A percentile compares a stretch with the other conserved stretches of the same genome.
phyloP scores from a whole-genome alignment of 1,140 invertebrate species.

The Brachionus paranguensis region DNA sequence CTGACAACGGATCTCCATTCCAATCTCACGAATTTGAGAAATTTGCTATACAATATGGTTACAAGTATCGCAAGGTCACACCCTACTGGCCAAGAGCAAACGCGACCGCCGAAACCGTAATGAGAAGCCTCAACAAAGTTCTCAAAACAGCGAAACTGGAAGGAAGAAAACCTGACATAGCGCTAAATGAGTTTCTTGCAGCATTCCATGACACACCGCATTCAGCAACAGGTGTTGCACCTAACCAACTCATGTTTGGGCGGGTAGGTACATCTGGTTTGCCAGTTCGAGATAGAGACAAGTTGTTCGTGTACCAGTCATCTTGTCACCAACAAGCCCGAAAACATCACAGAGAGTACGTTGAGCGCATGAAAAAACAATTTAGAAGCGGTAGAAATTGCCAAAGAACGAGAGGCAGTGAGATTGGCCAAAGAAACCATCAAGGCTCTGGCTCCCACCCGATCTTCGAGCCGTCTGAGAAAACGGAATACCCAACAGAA shows the following conservation, averaged over 20 bases:
- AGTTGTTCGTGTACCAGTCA: not conserved
- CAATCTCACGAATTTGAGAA: conserved; percentile 39
- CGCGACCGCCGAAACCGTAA: conserved; percentile 40
- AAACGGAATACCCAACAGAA: not conserved
- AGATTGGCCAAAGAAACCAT: not conserved
- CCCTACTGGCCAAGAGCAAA: conserved; percentile 41
- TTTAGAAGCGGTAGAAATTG: not conserved
- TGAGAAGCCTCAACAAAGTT: conserved; percentile 31
- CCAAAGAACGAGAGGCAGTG: not conserved
- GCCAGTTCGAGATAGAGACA: not conserved
- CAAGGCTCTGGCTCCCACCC: not conserved
- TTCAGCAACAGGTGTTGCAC: not conserved
- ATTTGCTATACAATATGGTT: conserved; percentile 38
- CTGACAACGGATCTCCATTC: conserved; percentile 42
- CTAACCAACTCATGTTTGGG: not conserved
- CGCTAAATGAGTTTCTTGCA: not conserved
- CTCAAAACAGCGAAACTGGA: conserved; percentile 1
- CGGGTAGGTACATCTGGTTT: not conserved
- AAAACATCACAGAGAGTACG: not conserved
- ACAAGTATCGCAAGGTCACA: conserved; percentile 41
- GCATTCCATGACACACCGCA: not conserved
- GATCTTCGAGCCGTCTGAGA: not conserved
- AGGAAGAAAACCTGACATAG: not conserved
- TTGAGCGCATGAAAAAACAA: not conserved
- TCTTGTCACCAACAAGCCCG: not conserved